Evolutionary conservation across 2,888 invertebrate genomes (phyloP), one percentile per base, ranked within the genome.

Genomic region (Drosophila meridiana): DNA sequence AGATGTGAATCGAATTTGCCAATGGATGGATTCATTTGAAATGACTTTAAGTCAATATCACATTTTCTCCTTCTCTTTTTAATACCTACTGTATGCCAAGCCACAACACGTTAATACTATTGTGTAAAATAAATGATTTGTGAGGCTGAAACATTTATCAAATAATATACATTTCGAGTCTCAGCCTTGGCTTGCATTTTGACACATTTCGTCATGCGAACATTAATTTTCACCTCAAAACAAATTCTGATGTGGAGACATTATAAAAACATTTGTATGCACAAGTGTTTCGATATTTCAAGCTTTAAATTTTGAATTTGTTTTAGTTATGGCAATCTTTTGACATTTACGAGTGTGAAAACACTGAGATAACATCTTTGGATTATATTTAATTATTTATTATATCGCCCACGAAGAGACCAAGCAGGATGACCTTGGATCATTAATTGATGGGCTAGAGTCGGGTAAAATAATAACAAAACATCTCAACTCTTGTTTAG

Each of bases 401-500:
- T 28, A 32, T 43, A 30, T 65, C 50, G 56, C 78, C 65, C 68
- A 63, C 68, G 48, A 0, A 20, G 32, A 38, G 26, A 34, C 28
- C 45, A 14, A 32, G n/a, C 26, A 52, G 52, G 38, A 40, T 40
- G 56, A 6, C 30, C 45, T 60, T 79, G 75, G 42, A 67, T 74
- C 70, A 70, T 62, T 68, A 76, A 76, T 59, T 76, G 60, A 32
- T 30, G 50, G n/a, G 55, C 30, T 38, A 9, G 3, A 34, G 52
- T 20, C 34, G 14, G 8, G 0, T 30, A 40, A 38, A 28, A 47
- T 36, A 68, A 56, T 20, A 50, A 68, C 61, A 62, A 74, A 60
- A 28, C 36, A 32, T 69, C 59, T 4, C 59, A 67, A 26, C 79
- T 70, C 40, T 20, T 32, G 38, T 48, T 13, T 65, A 32, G 36